Percentiles rank a stretch among this genome's conserved stretches.
These are phyloP conservation scores for Frankliniella fusca DNA, from an alignment of 2,888 invertebrate genomes.

Conservation along the genomic window DNA sequence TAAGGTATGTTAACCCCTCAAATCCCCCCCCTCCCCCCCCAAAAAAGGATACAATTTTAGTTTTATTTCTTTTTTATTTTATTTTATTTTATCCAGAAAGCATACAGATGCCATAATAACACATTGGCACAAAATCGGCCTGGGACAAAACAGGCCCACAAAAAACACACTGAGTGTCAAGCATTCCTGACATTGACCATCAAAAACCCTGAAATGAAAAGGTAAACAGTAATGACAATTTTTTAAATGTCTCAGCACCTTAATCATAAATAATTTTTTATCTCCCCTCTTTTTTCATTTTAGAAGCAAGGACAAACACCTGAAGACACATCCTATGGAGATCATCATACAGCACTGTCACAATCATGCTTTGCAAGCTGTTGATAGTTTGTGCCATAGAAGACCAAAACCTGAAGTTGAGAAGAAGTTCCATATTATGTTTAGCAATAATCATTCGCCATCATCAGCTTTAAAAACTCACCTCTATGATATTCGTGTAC, in stretches of 20 bases:
- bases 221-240: neutral
- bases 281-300: neutral
- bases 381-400: neutral
- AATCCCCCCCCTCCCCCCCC: too few species aligned
- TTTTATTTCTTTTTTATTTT: neutral
- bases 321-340: conserved; percentile 1
- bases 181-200: neutral
- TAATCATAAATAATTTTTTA: too few species aligned
- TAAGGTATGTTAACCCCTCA: neutral
- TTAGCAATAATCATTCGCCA: too few species aligned
- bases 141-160: neutral
- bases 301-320: conserved; percentile 12
- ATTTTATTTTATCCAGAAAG: neutral
- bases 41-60: too few species aligned
- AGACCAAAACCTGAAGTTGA: neutral
- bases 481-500: too few species aligned
- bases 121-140: conserved; percentile 5
- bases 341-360: conserved; percentile 13
- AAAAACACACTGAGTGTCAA: conserved; percentile 1
- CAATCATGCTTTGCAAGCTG: neutral
- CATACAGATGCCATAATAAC: conserved; percentile 12
- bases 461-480: too few species aligned
- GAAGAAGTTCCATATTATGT: too few species aligned
- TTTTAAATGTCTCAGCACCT: too few species aligned
- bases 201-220: neutral